Conservation (phyloP, 2,888 invertebrate genomes). For the Spisula subtruncata region DNA sequence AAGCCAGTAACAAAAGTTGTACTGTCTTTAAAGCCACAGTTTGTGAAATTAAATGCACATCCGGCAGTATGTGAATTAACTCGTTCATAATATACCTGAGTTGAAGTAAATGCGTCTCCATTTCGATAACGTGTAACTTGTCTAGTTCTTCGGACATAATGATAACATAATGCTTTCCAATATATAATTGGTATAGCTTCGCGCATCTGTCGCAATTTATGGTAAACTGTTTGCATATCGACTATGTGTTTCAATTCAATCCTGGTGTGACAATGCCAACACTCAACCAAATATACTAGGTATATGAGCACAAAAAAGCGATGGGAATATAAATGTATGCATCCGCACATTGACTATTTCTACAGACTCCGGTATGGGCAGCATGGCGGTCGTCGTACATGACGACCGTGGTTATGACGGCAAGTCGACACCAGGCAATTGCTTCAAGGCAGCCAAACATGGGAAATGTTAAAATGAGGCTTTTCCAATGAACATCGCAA, state of each 20-base stretch:
- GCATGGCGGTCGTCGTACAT: slow-evolving; percentile 72
- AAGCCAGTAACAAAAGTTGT: slow-evolving; percentile 91
- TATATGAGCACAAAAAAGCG: slow-evolving; percentile 93
- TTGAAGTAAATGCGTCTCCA: slow-evolving; percentile 94
- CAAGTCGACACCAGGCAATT: slow-evolving; percentile 93
- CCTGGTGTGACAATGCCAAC: slow-evolving; percentile 93
- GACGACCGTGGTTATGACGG: slow-evolving; percentile 91
- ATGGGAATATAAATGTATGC: slow-evolving; percentile 95
- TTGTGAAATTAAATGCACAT: slow-evolving; percentile 93
- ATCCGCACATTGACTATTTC: slow-evolving; percentile 93
- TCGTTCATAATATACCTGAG: slow-evolving; percentile 94
- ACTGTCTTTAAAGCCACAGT: slow-evolving; percentile 92
- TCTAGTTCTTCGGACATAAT: slow-evolving; percentile 92
- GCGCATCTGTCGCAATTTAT: slow-evolving; percentile 85
- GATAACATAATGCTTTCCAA: slow-evolving; percentile 96
- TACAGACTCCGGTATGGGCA: slow-evolving; percentile 67
- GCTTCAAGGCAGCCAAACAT: slow-evolving; percentile 93
- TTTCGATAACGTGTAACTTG: slow-evolving; percentile 94
- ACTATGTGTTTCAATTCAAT: slow-evolving; percentile 90
- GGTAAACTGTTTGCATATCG: slow-evolving; percentile 91
- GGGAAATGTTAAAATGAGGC: slow-evolving; percentile 92
- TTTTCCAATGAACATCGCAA: slow-evolving; percentile 94
- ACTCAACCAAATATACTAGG: slow-evolving; percentile 94
- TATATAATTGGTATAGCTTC: slow-evolving; percentile 93
- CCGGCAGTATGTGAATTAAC: slow-evolving; percentile 94